Conservation (phyloP, 2,797 vertebrate genomes). For the Nyctibius grandis region DNA sequence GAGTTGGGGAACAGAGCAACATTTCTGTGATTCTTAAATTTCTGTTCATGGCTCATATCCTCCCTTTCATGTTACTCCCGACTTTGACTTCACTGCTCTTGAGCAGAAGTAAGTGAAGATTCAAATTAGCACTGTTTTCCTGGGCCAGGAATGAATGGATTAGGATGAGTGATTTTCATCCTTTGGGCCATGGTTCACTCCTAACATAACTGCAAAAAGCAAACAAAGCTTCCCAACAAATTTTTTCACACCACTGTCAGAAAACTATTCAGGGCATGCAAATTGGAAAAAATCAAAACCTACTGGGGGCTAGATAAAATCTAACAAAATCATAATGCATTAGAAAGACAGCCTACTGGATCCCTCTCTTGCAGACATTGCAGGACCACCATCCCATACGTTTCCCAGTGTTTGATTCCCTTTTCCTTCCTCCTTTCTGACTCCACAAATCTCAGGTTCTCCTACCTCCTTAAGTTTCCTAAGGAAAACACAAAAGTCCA, state of each 20-base stretch:
- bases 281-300: background rate
- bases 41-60: background rate
- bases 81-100: background rate
- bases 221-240: background rate
- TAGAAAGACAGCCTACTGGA: background rate
- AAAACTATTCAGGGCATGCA: background rate
- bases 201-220: background rate
- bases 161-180: background rate
- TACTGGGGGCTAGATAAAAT: background rate
- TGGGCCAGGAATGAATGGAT: background rate
- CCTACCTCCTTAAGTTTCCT: background rate
- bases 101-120: background rate
- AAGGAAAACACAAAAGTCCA: background rate
- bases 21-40: background rate
- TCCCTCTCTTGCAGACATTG: background rate
- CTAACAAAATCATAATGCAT: background rate
- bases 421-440: background rate
- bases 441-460: background rate
- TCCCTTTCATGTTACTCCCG: background rate
- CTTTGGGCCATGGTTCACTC: background rate
- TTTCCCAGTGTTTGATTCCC: background rate
- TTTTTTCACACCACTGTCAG: background rate
- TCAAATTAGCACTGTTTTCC: background rate
- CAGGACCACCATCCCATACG: background rate
- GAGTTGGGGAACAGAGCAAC: background rate